Conservation (phyloP, 2,888 invertebrate species). For the Hemicrepidius hirtus region DNA sequence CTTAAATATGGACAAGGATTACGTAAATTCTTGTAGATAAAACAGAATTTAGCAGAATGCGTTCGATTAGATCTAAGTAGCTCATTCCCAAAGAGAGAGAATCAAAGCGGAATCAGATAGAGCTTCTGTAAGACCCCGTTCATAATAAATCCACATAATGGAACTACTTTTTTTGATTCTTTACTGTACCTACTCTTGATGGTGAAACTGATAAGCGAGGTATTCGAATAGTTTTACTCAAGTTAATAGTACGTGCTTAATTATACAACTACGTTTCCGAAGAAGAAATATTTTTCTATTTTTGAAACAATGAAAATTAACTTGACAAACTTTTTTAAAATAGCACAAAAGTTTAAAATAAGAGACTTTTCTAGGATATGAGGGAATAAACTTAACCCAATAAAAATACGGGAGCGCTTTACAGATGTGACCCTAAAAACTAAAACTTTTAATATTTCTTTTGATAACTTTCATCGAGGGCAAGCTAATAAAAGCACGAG, state of each 20-base stretch:
- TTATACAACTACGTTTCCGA: too few species aligned
- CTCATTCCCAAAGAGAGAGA: conserved; percentile 17
- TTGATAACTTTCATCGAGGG: conserved; percentile 3
- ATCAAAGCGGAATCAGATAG: conserved; percentile 34
- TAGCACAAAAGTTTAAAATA: not conserved
- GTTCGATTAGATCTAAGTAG: conserved; percentile 34
- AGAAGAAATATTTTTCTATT: too few species aligned
- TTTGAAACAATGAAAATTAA: too few species aligned
- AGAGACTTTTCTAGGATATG: not conserved
- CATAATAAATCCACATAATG: conserved; percentile 42
- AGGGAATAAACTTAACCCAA: not conserved
- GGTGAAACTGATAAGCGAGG: conserved; percentile 20
- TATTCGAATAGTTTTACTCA: conserved; percentile 30
- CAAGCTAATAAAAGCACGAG: not conserved
- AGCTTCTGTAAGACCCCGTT: conserved; percentile 29
- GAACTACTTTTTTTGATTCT: conserved; percentile 34
- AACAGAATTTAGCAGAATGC: conserved; percentile 23
- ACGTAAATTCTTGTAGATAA: conserved; percentile 20
- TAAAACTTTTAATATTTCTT: conserved; percentile 21
- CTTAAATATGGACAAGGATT: conserved; percentile 2
- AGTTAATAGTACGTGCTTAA: conserved; percentile 31
- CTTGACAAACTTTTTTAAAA: too few species aligned
- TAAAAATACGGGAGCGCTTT: not conserved
- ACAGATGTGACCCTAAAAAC: conserved; percentile 16
- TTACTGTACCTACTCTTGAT: conserved; percentile 30